Conservation (phyloP, 2,113 vertebrate species). For the Pholis gunnellus region DNA sequence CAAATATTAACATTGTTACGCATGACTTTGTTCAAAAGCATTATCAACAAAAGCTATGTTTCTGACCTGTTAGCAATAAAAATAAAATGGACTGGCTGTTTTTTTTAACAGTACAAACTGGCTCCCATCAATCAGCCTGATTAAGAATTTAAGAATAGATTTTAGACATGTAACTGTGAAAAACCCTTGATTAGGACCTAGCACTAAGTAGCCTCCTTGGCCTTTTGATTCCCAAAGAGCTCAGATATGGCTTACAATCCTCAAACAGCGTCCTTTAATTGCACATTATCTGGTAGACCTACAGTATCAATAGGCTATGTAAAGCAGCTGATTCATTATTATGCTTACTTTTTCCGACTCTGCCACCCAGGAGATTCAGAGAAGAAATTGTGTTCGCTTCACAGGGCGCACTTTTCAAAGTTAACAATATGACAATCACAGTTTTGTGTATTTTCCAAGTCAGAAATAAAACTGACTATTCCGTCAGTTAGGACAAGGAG, state of each 20-base stretch:
- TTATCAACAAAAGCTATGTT: neutral
- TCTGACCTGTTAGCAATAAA: neutral
- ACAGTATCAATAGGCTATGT: no score
- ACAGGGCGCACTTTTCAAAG: no score
- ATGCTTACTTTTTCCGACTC: no score
- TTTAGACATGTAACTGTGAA: neutral
- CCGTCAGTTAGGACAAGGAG: no score
- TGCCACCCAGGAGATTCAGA: no score
- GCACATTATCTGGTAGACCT: no score
- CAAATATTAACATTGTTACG: no score
- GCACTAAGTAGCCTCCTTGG: neutral
- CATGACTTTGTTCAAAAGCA: neutral
- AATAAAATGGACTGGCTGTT: neutral
- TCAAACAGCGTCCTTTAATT: conserved; percentile 8
- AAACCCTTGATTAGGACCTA: neutral
- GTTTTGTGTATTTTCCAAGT: no score
- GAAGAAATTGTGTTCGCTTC: no score
- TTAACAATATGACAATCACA: no score
- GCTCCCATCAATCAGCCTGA: neutral
- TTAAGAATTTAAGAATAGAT: neutral
- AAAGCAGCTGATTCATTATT: no score
- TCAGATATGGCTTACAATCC: neutral
- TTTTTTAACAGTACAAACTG: neutral
- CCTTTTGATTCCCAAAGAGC: neutral
- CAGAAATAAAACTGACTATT: no score